Conservation (phyloP, 2,113 vertebrate genomes). For the Upupa epops region DNA sequence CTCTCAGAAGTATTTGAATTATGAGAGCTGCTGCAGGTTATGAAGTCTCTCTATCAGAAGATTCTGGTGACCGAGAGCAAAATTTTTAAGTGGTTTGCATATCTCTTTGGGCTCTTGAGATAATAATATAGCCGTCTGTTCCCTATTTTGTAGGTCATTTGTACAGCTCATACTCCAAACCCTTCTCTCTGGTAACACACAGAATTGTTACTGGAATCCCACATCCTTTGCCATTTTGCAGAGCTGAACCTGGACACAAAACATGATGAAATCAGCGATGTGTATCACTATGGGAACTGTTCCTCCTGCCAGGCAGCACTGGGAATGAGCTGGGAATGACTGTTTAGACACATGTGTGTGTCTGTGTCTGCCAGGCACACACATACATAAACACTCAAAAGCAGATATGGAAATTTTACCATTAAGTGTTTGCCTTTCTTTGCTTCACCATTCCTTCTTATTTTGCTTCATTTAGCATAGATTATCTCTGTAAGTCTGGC, state of each 20-base stretch:
- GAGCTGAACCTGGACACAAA: not conserved
- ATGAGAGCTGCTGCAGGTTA: not conserved
- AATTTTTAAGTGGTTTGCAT: not conserved
- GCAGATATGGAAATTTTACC: not conserved
- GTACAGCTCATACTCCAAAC: not conserved
- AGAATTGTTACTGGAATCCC: not conserved
- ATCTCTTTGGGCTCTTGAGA: not conserved
- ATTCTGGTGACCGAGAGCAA: not conserved
- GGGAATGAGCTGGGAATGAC: not conserved
- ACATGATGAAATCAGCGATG: not conserved
- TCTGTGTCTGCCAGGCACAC: not conserved
- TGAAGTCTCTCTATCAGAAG: not conserved
- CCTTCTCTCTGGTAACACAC: not conserved
- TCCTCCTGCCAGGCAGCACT: not conserved
- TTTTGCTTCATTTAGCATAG: slow-evolving; percentile 24
- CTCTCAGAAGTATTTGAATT: not conserved
- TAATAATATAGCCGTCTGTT: not conserved
- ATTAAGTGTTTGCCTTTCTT: not conserved
- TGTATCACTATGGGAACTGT: slow-evolving; percentile 42
- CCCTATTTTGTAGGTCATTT: not conserved
- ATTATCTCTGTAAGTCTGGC: not conserved
- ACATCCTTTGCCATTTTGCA: not conserved
- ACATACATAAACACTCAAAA: not conserved
- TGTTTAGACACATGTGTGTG: not conserved
- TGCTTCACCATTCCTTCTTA: not conserved